Evolutionary conservation across 2,888 invertebrate genomes (phyloP), one percentile per base, ranked within the genome.

Genomic region (Diogma glabrata): DNA sequence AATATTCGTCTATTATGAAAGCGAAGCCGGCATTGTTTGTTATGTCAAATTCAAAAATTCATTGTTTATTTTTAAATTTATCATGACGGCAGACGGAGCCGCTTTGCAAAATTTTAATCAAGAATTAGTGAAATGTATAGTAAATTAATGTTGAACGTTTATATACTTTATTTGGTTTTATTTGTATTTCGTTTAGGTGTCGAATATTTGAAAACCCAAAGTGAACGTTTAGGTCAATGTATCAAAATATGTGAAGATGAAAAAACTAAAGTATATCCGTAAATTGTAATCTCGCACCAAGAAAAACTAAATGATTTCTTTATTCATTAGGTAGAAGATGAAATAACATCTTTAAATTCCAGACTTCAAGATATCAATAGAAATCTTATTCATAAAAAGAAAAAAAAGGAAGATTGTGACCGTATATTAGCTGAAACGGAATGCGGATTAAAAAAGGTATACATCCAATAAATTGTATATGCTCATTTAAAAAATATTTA

Each of bases 51-150:
- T n/a, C n/a, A n/a, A n/a, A n/a, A n/a, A n/a, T n/a, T n/a, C n/a
- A n/a, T n/a, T n/a, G n/a, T n/a, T n/a, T n/a, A n/a, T n/a, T n/a
- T n/a, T n/a, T n/a, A n/a, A n/a, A n/a, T n/a, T n/a, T n/a, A n/a
- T n/a, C n/a, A 47, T 47, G 47, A 28, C 28, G 1, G 47, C 26
- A 19, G 28, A 47, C 3, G 30, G 47, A 2, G 47, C 30, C n/a
- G 47, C 47, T n/a, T 28, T 47, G 16, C 28, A 47, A 30, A 47
- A 28, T 30, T 47, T 28, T 30, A 47, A 47, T 47, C 47, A 47
- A 30, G 47, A 47, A 6, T 19, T 47, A 30, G 30, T 47, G 17
- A 47, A 47, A 47, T 47, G 47, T 47, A 47, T n/a, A n/a, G n/a
- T n/a, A n/a, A n/a, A n/a, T n/a, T n/a, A n/a, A n/a, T n/a, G n/a